Conservation (phyloP, 2,888 invertebrate genomes). For the Sipha maydis region DNA sequence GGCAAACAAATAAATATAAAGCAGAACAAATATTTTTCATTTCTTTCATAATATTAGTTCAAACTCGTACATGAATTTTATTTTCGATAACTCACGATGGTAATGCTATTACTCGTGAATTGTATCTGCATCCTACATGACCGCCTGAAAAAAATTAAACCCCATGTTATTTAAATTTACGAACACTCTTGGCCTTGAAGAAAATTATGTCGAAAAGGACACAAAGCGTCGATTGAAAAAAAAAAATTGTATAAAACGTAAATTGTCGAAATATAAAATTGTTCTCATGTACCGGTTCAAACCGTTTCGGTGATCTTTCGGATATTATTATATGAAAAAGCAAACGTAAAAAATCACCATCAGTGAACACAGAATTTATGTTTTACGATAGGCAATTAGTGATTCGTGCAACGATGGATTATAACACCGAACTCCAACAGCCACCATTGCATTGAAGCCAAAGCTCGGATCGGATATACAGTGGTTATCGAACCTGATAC, state of each 20-base stretch:
- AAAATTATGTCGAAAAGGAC: too few relatives aligned
- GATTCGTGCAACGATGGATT: not conserved
- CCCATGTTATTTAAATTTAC: not conserved
- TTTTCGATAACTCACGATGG: not conserved
- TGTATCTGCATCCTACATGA: not conserved
- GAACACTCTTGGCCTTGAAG: not conserved
- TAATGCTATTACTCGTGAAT: not conserved
- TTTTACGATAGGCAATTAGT: not conserved
- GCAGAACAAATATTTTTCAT: not conserved
- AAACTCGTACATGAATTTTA: not conserved
- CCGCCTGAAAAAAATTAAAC: too few relatives aligned
- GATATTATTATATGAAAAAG: too few relatives aligned
- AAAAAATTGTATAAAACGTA: too few relatives aligned
- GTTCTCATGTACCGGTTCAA: too few relatives aligned
- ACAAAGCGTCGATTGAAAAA: too few relatives aligned
- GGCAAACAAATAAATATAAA: not conserved
- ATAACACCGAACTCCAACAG: too few relatives aligned
- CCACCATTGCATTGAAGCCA: not conserved
- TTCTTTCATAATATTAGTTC: not conserved
- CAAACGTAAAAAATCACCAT: not conserved
- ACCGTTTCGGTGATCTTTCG: too few relatives aligned
- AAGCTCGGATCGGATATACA: not conserved
- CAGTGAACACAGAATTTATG: not conserved
- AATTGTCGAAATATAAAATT: too few relatives aligned
- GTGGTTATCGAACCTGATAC: constrained; percentile 4